These are phyloP conservation scores for Palythoa heliodiscus DNA, from an alignment of 92 coral and sea anemone species.

Conservation along the genomic window DNA sequence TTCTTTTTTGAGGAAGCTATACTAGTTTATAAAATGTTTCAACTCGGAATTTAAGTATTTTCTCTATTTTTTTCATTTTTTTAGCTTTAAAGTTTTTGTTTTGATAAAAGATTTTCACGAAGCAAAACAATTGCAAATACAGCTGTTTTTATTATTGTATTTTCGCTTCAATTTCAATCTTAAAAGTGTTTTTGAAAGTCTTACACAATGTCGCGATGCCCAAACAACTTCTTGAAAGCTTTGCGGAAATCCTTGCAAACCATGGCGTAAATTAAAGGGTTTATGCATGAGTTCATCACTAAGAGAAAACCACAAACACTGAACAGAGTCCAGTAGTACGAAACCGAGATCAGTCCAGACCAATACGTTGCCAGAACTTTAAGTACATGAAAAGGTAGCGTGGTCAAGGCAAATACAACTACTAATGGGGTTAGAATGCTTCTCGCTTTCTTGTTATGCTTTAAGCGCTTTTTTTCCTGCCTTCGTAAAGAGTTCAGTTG, in stretches of 20 bases:
- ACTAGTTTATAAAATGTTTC: no score
- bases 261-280: constrained; percentile 35
- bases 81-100: no score
- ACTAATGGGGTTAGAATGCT: constrained; percentile 23
- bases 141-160: no score
- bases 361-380: constrained; percentile 6
- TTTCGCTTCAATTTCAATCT: background rate
- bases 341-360: background rate
- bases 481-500: background rate
- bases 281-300: constrained; percentile 22
- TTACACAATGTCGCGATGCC: background rate
- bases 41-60: no score
- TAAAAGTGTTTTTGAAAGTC: background rate
- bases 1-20: no score
- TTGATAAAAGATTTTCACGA: no score
- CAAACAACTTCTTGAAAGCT: constrained; percentile 13
- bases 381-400: constrained; percentile 6
- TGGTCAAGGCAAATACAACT: constrained; percentile 10
- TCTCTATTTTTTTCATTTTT: no score
- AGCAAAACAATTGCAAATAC: no score
- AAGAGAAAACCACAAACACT: constrained; percentile 23
- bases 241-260: constrained; percentile 25
- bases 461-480: constrained; percentile 18
- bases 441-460: constrained; percentile 34
- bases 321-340: constrained; percentile 22